phyloP scores from a whole-genome alignment of 1,140 invertebrate genomes.

The Caenorhabditis inopinata region DNA sequence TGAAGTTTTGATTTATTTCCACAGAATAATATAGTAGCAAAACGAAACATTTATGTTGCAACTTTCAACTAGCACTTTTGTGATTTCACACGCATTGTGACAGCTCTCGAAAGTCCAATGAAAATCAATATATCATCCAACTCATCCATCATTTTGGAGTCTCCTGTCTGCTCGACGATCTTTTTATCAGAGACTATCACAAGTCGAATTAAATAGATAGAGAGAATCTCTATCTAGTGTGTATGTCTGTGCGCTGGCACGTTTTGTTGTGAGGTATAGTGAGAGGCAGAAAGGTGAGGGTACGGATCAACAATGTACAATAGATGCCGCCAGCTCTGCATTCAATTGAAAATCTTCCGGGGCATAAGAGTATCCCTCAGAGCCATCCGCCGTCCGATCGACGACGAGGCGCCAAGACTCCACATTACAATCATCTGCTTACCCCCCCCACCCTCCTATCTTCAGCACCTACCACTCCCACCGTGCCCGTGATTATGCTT shows the following conservation, averaged over 20 bases:
- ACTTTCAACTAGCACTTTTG: not conserved
- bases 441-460: too few species aligned
- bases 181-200: constrained; percentile 7
- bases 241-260: not conserved
- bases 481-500: not conserved
- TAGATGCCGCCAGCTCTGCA: constrained; percentile 3
- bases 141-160: constrained; percentile 14
- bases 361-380: not conserved
- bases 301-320: constrained; percentile 26
- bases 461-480: not conserved
- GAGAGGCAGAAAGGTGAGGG: not conserved
- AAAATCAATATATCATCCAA: constrained; percentile 28
- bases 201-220: constrained; percentile 15
- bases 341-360: not conserved
- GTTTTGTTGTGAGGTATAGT: constrained; percentile 24
- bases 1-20: too few species aligned
- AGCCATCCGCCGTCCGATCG: not conserved
- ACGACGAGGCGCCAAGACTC: constrained; percentile 15
- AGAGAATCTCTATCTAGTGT: not conserved
- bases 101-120: constrained; percentile 6
- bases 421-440: constrained; percentile 20
- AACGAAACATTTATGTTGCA: not conserved
- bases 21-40: too few species aligned
- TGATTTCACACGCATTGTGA: constrained; percentile 6
- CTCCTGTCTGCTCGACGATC: not conserved